Evolutionary conservation across 1,140 invertebrate species (phyloP), one percentile per base, ranked within the genome.

Genomic region (Drosophila saltans): DNA sequence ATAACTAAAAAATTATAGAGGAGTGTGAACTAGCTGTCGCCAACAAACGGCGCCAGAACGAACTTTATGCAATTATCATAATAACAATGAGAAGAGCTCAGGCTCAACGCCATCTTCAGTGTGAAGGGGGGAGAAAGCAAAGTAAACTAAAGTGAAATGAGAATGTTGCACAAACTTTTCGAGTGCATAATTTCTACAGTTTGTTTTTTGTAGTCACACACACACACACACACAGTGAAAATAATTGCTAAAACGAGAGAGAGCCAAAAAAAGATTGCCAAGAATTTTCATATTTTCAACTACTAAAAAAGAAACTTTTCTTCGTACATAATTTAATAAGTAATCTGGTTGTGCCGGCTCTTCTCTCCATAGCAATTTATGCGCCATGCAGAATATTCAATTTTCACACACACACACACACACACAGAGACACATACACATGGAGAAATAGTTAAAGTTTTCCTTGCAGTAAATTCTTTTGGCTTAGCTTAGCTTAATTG

Each of bases 31-130:
- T 72, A 64, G 71, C 74, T 76, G 74, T 76, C 74, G 73, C 73
- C 74, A 40, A 62, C 75, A 78, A 78, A 62, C 57, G 74, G 75
- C 75, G 75, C 75, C 75, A 67, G 71, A 71, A 75, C 70, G 71
- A 71, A 75, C 70, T 88, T 86, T 79, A 72, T 89, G 80, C 83
- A 86, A 88, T 88, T 88, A 88, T 89, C 80, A 80, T 88, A 88
- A 88, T 88, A 88, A 89, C 83, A 86, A 86, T 83, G 85, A 78
- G 80, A 63, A 40, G 73, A 68, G 45, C 62, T 58, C 72, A 69
- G 66, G 70, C 67, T 48, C 16, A 30, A 3, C 45, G 45, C 33
- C 33, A 36, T 52, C 45, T 52, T 52, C 45, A 21, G 9, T 52
- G 21, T 26, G 10, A 52, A 52, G 45, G 5, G 39, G 64, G 33